phyloP scores from a whole-genome alignment of 2,888 invertebrate species.

The Eristalis tenax region DNA sequence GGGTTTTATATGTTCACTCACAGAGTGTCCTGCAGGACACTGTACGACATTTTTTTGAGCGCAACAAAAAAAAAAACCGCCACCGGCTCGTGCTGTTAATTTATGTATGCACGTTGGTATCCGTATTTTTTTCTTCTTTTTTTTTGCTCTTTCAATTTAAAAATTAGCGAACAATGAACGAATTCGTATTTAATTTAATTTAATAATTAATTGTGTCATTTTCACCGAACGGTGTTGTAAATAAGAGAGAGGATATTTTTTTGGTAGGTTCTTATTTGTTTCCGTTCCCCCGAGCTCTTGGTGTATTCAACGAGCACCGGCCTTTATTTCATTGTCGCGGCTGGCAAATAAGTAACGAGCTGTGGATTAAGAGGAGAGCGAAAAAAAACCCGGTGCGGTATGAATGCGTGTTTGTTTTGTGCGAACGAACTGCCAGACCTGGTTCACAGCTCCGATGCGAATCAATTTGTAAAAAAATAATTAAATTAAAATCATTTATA shows the following conservation, averaged over 20 bases:
- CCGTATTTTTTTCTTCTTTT: not conserved
- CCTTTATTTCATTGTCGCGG: not conserved
- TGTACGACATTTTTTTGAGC: not conserved
- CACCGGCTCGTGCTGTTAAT: not conserved
- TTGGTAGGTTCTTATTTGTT: not conserved
- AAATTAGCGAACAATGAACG: slow-evolving; percentile 1
- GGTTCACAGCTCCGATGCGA: not conserved
- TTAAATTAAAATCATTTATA: not conserved
- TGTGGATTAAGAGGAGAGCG: no score
- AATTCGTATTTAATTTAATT: slow-evolving; percentile 4
- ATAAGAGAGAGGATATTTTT: not conserved
- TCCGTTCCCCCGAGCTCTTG: not conserved
- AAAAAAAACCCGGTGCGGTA: no score
- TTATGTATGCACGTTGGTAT: not conserved
- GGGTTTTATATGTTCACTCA: not conserved
- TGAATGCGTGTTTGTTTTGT: not conserved
- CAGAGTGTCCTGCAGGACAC: not conserved
- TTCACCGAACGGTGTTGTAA: not conserved
- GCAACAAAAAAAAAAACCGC: not conserved
- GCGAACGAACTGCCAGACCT: not conserved
- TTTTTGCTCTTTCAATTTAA: not conserved
- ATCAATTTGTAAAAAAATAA: slow-evolving; percentile 11
- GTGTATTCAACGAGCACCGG: not conserved
- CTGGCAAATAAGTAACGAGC: not conserved
- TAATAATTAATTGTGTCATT: not conserved